Conservation (phyloP, 2,113 vertebrate genomes). For the Sorex araneus region DNA sequence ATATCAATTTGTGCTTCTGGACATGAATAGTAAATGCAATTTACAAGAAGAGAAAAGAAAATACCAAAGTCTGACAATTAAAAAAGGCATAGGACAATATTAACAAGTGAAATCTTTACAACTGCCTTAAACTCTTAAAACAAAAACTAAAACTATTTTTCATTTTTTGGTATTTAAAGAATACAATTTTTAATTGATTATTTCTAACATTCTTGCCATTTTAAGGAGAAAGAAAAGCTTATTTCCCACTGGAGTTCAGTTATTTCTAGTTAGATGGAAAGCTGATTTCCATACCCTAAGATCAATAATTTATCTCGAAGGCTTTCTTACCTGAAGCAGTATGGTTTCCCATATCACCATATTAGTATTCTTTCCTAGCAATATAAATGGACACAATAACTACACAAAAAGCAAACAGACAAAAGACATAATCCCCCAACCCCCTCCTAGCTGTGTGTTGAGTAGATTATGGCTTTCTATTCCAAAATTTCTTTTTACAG, state of each 20-base stretch:
- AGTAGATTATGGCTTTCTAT: background rate
- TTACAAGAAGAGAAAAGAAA: too few relatives aligned
- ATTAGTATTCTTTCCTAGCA: slow-evolving; percentile 69
- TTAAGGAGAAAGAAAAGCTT: background rate
- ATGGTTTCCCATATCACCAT: slow-evolving; percentile 76
- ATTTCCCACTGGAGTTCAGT: background rate
- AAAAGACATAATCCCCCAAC: background rate
- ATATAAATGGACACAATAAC: slow-evolving; percentile 58
- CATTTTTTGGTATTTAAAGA: background rate
- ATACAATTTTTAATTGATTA: background rate
- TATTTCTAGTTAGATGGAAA: background rate
- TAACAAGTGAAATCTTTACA: background rate
- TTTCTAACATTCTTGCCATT: background rate
- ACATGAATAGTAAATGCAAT: too few relatives aligned
- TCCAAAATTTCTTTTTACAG: background rate
- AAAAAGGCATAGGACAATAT: too few relatives aligned
- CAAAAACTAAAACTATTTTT: too few relatives aligned
- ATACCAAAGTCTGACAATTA: too few relatives aligned
- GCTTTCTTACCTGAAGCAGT: slow-evolving; percentile 78
- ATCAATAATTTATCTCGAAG: background rate
- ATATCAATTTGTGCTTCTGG: too few relatives aligned
- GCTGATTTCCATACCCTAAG: background rate
- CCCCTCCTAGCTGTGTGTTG: background rate
- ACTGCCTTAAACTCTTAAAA: background rate
- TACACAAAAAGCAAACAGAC: background rate